phyloP scores from a whole-genome alignment of 2,113 vertebrate genomes.

The Colistium nudipinnis region DNA sequence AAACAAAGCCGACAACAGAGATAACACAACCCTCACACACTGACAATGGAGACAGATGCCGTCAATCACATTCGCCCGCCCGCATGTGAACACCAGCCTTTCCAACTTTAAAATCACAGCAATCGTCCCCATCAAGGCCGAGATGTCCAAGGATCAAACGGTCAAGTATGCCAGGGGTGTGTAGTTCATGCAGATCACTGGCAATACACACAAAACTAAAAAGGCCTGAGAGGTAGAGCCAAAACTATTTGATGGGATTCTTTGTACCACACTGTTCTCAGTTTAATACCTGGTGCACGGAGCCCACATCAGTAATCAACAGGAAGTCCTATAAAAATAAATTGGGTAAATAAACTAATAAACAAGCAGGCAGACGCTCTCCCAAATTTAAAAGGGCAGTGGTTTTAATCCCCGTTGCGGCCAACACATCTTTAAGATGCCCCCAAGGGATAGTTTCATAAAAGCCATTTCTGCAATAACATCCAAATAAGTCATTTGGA shows the following conservation, averaged over 20 bases:
- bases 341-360: not conserved
- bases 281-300: not conserved
- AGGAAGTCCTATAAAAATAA: not conserved
- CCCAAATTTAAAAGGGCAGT: not conserved
- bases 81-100: not conserved
- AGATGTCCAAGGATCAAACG: not conserved
- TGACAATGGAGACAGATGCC: constrained; percentile 1
- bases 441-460: not conserved
- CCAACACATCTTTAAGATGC: not conserved
- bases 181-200: not conserved
- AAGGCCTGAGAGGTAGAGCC: no score
- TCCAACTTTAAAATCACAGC: not conserved
- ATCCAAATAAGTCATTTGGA: no score
- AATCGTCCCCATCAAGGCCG: not conserved
- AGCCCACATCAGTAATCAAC: not conserved
- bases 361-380: not conserved
- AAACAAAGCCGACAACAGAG: constrained; percentile 1
- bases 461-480: not conserved
- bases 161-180: not conserved
- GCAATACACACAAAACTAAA: no score
- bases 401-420: not conserved
- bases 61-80: constrained; percentile 21
- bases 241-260: no score
- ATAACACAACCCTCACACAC: not conserved
- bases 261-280: not conserved